Base-by-base conservation (phyloP, 2,113 vertebrate species). In the Clinocottus analis region DNA sequence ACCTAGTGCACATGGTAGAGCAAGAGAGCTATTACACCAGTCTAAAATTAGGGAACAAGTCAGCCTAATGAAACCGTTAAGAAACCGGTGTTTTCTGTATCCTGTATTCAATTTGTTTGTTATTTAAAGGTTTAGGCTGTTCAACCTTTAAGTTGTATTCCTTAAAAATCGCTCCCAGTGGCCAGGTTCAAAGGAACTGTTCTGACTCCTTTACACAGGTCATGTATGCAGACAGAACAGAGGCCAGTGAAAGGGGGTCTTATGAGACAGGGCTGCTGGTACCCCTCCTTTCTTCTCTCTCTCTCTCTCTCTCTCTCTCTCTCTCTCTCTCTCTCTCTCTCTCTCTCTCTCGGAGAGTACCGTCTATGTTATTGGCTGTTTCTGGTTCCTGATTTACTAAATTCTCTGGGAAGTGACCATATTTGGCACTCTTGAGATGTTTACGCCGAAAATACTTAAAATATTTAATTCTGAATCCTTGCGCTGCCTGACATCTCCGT, bases 371-470 rank as follows among this genome's bases (percentile, higher is more conserved):
- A 84, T 85, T 88, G 80, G 85, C 80, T 91, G 83, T 62, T 81
- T 72, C 80, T 79, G 60, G 17, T 75, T 89, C 73, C 69, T 67
- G 79, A 90, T 88, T 69, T 72, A 77, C 80, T 88, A 59, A 80
- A 29, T 80, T 88, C 89, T 77, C 74, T 85, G 83, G 76, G 87
- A 91, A 92, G 92, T 86, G 82, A 85, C 93, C 90, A 91, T 92
- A 90, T 93, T 93, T 91, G 88, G 85, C 66, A 79, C 79, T 87
- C 61, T 61, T 37, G 74, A 75, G 69, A 83, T 87, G 85, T 91
- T 87, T 89, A 85, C 1, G n/a, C 76, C 60, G 56, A 82, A 90
- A 91, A 89, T 90, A 82, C 81, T 75, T 84, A 37, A 61, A 87
- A 84, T 87, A 80, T 74, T 88, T 92, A 31, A 77, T 83, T 87